Percentiles rank a stretch among this genome's conserved stretches.
Conservation (phyloP, 2,113 vertebrate species). For the Leptosomus discolor region DNA sequence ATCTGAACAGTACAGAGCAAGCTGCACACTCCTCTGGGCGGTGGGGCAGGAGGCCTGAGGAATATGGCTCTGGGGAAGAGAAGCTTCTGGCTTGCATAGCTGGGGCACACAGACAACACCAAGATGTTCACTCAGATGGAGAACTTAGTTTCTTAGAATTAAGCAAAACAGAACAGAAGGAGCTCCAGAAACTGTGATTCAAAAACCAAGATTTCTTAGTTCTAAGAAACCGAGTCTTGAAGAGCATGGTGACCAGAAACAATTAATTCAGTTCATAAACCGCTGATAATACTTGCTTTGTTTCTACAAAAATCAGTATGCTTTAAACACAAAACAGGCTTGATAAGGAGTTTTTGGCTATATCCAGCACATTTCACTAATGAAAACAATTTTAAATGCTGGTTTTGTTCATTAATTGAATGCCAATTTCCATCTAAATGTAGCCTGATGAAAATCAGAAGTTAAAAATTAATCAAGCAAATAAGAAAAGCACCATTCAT, state of each 20-base stretch:
- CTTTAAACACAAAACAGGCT: background rate
- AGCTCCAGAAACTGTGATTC: background rate
- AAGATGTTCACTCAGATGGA: background rate
- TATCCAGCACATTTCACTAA: background rate
- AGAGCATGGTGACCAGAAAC: background rate
- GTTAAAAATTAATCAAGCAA: conserved; percentile 9
- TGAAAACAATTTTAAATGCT: background rate
- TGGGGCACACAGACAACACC: background rate
- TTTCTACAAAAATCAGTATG: background rate
- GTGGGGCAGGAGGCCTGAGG: background rate
- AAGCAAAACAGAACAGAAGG: background rate
- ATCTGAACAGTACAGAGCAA: background rate
- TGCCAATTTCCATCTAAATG: background rate
- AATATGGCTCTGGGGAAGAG: background rate
- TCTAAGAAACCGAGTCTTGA: background rate
- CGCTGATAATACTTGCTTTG: background rate
- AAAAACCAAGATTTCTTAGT: background rate
- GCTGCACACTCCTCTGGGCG: background rate
- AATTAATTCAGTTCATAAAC: background rate
- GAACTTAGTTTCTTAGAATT: background rate
- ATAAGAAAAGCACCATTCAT: background rate
- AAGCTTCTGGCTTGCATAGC: background rate
- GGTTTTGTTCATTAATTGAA: conserved; percentile 15
- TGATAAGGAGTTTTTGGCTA: background rate
- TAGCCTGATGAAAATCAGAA: conserved; percentile 11